phyloP scores from a whole-genome alignment of 2,888 invertebrate species.

The Chaetoderma sp. region DNA sequence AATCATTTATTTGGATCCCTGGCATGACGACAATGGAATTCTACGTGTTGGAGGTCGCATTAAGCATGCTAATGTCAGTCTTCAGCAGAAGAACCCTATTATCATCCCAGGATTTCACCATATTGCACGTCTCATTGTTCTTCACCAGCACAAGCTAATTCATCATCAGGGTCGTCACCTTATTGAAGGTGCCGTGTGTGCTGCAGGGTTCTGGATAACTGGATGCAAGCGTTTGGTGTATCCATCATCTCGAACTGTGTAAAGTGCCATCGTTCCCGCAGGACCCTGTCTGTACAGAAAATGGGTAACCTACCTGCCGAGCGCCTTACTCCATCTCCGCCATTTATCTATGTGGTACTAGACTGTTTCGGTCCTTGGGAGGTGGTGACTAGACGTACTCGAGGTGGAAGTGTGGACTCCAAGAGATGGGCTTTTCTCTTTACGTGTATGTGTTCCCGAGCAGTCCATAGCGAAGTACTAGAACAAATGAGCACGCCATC shows the following conservation, averaged over 20 bases:
- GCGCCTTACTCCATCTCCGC: neutral
- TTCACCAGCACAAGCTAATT: conserved; percentile 4
- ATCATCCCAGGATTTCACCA: conserved; percentile 1
- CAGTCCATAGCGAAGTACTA: conserved; percentile 33
- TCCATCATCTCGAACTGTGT: neutral
- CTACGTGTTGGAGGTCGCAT: conserved; percentile 5
- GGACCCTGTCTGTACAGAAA: no score
- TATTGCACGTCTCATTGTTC: conserved; percentile 1
- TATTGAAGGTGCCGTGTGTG: conserved; percentile 5
- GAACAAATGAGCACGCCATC: conserved; percentile 27
- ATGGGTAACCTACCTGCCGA: no score
- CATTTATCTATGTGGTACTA: neutral
- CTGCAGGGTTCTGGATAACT: conserved; percentile 4
- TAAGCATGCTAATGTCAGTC: neutral
- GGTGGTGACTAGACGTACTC: conserved; percentile 20
- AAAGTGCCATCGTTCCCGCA: no score
- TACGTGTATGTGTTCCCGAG: conserved; percentile 28
- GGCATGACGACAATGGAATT: neutral
- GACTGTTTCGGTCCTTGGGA: conserved; percentile 14
- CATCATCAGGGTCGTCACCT: conserved; percentile 17
- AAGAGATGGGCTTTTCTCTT: conserved; percentile 36
- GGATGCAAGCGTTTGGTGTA: no score
- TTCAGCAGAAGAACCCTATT: conserved; percentile 2
- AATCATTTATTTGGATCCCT: neutral
- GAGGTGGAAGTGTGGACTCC: conserved; percentile 26